phyloP scores from a whole-genome alignment of 2,113 vertebrate genomes.

The Manacus vitellinus region DNA sequence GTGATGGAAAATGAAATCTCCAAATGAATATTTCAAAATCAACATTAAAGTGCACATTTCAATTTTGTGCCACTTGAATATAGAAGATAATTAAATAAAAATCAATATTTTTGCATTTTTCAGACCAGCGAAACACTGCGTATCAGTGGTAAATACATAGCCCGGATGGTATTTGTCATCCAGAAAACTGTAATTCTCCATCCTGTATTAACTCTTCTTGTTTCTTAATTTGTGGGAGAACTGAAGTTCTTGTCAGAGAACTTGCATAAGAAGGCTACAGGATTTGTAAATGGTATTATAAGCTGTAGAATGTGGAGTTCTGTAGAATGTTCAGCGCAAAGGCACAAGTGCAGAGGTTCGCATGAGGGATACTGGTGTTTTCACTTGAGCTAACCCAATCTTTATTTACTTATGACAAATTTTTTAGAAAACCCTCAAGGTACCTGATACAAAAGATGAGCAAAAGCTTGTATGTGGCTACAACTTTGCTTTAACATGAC shows the following conservation, averaged over 20 bases:
- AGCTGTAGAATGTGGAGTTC: not conserved
- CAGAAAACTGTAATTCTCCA: not conserved
- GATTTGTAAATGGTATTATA: not conserved
- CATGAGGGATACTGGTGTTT: not conserved
- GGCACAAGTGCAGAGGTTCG: not conserved
- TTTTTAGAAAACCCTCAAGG: not conserved
- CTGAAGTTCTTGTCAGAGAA: not conserved
- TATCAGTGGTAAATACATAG: not conserved
- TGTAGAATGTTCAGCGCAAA: not conserved
- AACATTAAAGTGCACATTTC: not conserved
- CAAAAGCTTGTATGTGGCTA: not conserved
- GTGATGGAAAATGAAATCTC: not conserved
- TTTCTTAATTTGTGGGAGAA: not conserved
- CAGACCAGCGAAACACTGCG: not conserved
- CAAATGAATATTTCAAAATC: not conserved
- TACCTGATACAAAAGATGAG: not conserved
- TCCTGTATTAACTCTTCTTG: not conserved
- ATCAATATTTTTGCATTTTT: not conserved
- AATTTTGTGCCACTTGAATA: not conserved
- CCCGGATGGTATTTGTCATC: slow-evolving; percentile 28
- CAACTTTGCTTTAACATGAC: not conserved
- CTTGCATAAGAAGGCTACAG: not conserved
- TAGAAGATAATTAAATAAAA: not conserved
- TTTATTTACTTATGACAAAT: not conserved
- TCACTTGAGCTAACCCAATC: not conserved